Base-by-base conservation (phyloP, 2,113 vertebrate genomes). In the Eclectus roratus region DNA sequence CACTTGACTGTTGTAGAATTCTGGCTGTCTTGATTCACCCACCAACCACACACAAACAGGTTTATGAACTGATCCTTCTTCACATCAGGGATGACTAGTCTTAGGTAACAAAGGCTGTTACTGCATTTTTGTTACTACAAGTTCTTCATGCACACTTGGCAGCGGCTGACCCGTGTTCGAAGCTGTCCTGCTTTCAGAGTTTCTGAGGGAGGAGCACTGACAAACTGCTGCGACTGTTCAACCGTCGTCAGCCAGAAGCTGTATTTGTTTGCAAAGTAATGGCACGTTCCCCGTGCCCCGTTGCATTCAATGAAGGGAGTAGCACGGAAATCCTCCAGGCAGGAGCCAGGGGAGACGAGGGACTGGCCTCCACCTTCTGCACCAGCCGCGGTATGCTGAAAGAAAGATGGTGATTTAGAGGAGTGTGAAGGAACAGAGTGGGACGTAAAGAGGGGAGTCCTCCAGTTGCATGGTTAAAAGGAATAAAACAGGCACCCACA, bases 271-370 rank as follows among this genome's bases (percentile, higher is more conserved):
- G 99, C 98, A 31, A 99, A 99, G 98, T 99, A 99, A 87, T 99
- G 99, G 97, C 99, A 99, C 0, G 98, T 99, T 9, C 99, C 99
- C 21, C 97, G 97, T 17, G 98, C 98, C 0, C 99, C 99, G 3
- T 98, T 99, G 98, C 99, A 99, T 91, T 99, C 99, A 3, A 99
- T 99, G 98, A 99, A 99, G 0, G 99, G 99, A 8, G 99, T 99
- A 1, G 99, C 98, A 5, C 99, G 98, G 97, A 99, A 99, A 88
- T 99, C 99, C 92, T 99, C 99, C 81, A 99, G 97, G 88, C 99
- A 99, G 43, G 99, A 99, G 2, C 99, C 99, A 0, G 99, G 99
- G 1, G 99, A 99, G 31, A 99, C 98, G 8, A 99, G 98, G 41
- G 99, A 99, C 96, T 99, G 99, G 8, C 99, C 99, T 7, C 99